Evolutionary conservation across 2,113 vertebrate genomes (phyloP), one percentile per base, ranked within the genome.

Genomic region (Psittacula cyanocephala): DNA sequence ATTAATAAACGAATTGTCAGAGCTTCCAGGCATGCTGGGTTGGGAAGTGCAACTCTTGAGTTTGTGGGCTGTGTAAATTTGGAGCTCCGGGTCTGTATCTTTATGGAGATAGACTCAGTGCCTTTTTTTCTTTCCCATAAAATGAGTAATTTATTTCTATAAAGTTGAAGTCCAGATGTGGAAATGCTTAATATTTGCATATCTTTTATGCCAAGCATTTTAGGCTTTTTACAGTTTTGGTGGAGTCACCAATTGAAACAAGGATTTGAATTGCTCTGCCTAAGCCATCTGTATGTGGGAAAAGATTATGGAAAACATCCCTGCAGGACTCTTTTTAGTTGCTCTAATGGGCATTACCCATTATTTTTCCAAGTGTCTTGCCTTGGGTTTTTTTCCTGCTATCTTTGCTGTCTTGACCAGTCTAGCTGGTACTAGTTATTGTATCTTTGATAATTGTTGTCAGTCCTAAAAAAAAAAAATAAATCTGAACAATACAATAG

Each of bases 391-490:
- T 55, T 68, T 53, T 90, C 89, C 89, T 64, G 6, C 41, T 90
- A 62, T 79, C 33, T 37, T 95, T 86, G n/a, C 64, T 84, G 33
- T 90, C 65, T 94, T 91, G 91, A 86, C 83, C 41, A 82, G 49
- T 81, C 83, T 94, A 94, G 81, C 81, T 88, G 27, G 71, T 88
- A 83, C 60, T 95, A 37, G 82, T 91, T 91, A 94, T 50, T 89
- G 76, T 77, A 28, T 95, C 44, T 88, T 80, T 33, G 31, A 82
- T 50, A 87, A 55, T 55, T 92, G 71, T 81, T 91, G 79, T 89
- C 41, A 62, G 25, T 44, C 62, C 17, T 84, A 46, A 77, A 70
- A 92, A 65, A 82, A 87, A 65, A 81, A 44, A 11, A 37, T 44
- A 23, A 68, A 55, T 78, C 59, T n/a, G 55, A 89, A 95, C 81